Conservation (phyloP, 2,888 invertebrate species). For the Priapulus caudatus region DNA sequence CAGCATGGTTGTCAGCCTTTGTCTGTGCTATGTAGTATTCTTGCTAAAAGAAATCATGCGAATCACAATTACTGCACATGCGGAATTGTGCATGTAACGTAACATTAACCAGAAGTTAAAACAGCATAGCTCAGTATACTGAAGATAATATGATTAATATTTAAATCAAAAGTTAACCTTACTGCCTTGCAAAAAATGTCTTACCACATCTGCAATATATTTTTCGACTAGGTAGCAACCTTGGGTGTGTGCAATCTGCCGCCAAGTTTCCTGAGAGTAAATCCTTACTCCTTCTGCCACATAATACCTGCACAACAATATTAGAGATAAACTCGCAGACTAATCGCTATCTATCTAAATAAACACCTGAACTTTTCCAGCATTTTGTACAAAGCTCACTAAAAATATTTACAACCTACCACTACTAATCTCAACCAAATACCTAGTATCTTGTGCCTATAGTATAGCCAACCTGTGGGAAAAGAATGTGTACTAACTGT, state of each 20-base stretch:
- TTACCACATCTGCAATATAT: slow-evolving; percentile 38
- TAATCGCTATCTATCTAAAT: background rate
- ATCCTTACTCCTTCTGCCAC: slow-evolving; percentile 46
- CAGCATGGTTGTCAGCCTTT: slow-evolving; percentile 45
- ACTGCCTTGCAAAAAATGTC: no score
- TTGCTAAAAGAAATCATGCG: slow-evolving; percentile 36
- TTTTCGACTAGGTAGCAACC: slow-evolving; percentile 42
- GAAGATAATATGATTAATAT: background rate
- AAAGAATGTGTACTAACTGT: no score
- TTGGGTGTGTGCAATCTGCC: slow-evolving; percentile 39
- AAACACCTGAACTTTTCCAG: background rate
- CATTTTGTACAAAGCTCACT: slow-evolving; percentile 2
- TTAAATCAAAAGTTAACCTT: background rate
- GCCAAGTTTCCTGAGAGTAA: slow-evolving; percentile 47
- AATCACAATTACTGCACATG: no score
- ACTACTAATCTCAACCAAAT: no score
- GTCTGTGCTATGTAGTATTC: slow-evolving; percentile 43
- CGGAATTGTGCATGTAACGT: no score
- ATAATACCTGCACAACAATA: slow-evolving; percentile 40
- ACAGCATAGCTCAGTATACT: background rate
- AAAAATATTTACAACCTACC: no score
- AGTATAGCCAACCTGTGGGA: no score
- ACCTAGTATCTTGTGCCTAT: no score
- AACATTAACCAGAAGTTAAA: background rate
- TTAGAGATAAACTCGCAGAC: background rate